A percentile compares a stretch with the other conserved stretches of the same genome.
Conservation (phyloP, 2,797 vertebrate species). For the Semaprochilodus insignis region DNA sequence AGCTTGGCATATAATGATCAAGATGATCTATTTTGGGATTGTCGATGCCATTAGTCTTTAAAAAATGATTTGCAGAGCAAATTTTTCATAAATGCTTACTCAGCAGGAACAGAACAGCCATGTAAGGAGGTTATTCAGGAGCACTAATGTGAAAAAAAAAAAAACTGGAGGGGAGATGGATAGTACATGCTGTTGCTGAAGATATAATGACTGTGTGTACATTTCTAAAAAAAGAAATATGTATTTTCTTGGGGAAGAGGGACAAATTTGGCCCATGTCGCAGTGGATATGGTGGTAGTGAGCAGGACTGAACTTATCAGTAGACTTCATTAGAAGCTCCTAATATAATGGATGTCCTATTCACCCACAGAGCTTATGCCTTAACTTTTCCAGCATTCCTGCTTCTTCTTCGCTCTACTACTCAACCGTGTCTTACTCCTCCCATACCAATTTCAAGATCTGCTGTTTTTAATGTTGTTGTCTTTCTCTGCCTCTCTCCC, state of each 20-base stretch:
- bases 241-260: not conserved
- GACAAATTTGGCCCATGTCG: not conserved
- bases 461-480: not conserved
- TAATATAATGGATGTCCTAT: not conserved
- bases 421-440: not conserved
- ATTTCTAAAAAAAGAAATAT: no score
- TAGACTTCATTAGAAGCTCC: not conserved
- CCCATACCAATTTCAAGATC: not conserved
- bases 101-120: no score
- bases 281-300: not conserved
- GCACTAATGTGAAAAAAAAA: no score
- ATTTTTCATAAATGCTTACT: no score
- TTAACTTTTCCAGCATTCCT: conserved; percentile 3
- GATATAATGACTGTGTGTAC: not conserved
- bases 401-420: not conserved
- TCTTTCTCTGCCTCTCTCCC: not conserved
- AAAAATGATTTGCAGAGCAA: no score
- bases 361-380: not conserved
- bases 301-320: not conserved
- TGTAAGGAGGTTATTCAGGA: not conserved
- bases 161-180: no score
- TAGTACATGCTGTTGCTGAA: not conserved
- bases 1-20: no score
- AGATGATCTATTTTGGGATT: no score
- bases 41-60: no score